These are phyloP conservation scores for Alligator sinensis DNA, from an alignment of 2,113 vertebrate species.

Conservation along the genomic window DNA sequence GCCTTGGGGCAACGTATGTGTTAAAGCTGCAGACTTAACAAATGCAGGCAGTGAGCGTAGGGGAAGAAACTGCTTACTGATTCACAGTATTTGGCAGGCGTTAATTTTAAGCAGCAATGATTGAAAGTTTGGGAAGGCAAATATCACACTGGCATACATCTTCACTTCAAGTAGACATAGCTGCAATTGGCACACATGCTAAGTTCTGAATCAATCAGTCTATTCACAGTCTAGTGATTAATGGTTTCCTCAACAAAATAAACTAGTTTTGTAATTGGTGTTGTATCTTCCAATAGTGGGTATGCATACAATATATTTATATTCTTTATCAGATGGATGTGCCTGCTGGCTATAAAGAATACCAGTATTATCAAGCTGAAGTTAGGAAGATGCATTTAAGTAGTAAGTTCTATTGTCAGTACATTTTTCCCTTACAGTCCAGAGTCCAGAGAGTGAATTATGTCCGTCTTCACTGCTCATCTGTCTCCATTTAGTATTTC, in stretches of 20 bases:
- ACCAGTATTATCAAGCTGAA: not conserved
- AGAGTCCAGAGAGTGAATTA: not conserved
- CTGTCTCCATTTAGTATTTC: not conserved
- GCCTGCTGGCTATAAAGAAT: not conserved
- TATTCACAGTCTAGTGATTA: not conserved
- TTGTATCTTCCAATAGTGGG: not conserved
- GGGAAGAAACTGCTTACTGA: not conserved
- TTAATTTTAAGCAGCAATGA: constrained; percentile 11
- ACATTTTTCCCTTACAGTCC: not conserved
- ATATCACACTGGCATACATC: not conserved
- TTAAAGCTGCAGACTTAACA: not conserved
- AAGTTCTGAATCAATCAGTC: not conserved
- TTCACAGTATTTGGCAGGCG: not conserved
- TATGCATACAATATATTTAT: not conserved
- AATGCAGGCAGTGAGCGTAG: not conserved
- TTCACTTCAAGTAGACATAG: not conserved
- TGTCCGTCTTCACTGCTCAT: not conserved
- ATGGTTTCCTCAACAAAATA: not conserved
- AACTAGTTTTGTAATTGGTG: not conserved
- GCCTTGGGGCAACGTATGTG: not conserved
- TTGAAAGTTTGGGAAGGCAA: not conserved
- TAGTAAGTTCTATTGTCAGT: not conserved
- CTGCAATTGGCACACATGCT: not conserved
- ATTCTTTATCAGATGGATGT: not conserved
- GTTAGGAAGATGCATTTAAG: not conserved